Evolutionary conservation across 2,797 vertebrate species (phyloP), one percentile per base, ranked within the genome.

Genomic region (Rhinogobio ventralis): DNA sequence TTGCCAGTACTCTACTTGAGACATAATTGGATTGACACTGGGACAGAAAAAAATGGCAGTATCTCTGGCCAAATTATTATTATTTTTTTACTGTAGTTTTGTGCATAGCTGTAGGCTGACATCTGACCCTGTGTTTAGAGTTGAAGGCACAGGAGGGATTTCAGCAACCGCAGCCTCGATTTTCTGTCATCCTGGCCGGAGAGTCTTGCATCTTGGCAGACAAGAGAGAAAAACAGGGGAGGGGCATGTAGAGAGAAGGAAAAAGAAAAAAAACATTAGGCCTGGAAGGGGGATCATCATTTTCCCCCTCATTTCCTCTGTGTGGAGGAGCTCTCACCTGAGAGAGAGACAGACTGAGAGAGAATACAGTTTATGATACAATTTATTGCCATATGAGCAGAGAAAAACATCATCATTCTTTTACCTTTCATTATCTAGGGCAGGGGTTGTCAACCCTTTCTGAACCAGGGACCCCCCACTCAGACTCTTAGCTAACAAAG

Each of bases 21-120:
- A 91, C 86, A 89, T 88, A 87, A 89, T 88, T 86, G 82, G 82
- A 91, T 90, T 90, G 90, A 88, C 88, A 89, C 85, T 87, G 88
- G 86, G 80, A 88, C 68, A 77, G 85, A 83, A 88, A 80, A 85
- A 85, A 81, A 42, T 28, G 42, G 13, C 30, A 36, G 23, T 39
- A 39, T 42, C 25, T 75, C 45, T 85, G 64, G 85, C 64, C 33
- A 45, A 33, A 7, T 49, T n/a, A 2, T 39, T 42, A 30, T 64
- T 72, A 9, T 81, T 57, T 82, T 79, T 62, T 30, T 79, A 79
- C 75, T 77, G 60, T 66, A 67, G 88, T 85, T 86, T 87, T 71
- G 88, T 83, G 85, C 39, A 82, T 85, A 82, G 78, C 78, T 72
- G 82, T 72, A 83, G 75, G 83, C 86, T 87, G 90, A 91, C 90